A percentile compares a stretch with the other conserved stretches of the same genome.
Evolutionary conservation across 37 sponge, comb jelly and placozoan genomes (phyloP).

Genomic region (Oscarella lobularis): DNA sequence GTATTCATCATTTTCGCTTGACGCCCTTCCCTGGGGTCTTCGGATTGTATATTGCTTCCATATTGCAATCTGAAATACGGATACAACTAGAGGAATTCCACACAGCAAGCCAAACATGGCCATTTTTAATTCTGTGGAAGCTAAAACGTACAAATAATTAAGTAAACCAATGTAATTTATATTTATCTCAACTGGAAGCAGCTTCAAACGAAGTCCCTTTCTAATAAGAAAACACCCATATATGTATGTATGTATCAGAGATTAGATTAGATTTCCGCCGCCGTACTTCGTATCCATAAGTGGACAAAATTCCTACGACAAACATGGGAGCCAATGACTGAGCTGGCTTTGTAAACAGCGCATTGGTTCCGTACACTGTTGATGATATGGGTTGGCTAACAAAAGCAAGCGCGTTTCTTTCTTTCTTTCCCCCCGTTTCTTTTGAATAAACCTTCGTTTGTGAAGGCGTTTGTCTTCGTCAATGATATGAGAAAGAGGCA

Average conservation of each 20-base stretch:
- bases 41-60: background rate
- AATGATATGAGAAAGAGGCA: conserved; percentile 22
- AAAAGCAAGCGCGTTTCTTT: background rate
- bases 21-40: too few relatives aligned
- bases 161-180: too few relatives aligned
- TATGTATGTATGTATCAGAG: background rate
- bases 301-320: conserved; percentile 18
- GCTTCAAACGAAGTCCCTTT: too few relatives aligned
- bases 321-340: conserved; percentile 30
- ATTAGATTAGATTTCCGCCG: background rate
- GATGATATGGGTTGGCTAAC: conserved; percentile 20
- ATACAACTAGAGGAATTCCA: background rate
- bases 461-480: conserved; percentile 10
- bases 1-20: too few relatives aligned
- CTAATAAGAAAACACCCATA: too few relatives aligned
- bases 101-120: background rate
- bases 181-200: too few relatives aligned
- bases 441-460: conserved; percentile 9
- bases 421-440: background rate
- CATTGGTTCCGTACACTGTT: conserved; percentile 27
- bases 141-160: background rate
- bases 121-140: background rate
- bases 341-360: conserved; percentile 33
- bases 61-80: background rate
- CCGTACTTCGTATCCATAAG: conserved; percentile 19